Base-by-base conservation (phyloP, 2,888 invertebrate genomes). In the Synergus gifuensis region DNA sequence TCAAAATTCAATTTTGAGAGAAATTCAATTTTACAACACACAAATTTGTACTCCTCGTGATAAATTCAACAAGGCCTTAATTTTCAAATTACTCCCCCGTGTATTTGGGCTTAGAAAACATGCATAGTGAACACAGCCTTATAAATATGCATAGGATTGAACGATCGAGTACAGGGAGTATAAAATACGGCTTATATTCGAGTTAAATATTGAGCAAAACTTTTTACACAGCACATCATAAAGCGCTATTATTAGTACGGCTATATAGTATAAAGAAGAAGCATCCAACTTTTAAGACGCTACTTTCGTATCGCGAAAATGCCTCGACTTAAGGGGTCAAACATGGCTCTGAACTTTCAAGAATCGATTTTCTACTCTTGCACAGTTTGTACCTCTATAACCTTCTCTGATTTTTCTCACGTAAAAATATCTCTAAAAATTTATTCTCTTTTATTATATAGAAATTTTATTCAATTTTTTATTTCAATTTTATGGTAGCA, bases 201-300 rank as follows among this genome's bases (percentile, higher is more conserved):
- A 67, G 67, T 67, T 46, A 67, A 67, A 46, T 67, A 67, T 67
- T 67, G 67, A 67, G 67, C 11, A 67, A 67, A 67, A 67, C 44
- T 46, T 67, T 67, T 67, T 67, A 67, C 44, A 67, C 46, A 22
- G 22, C 44, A 67, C 66, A 66, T 44, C 66, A 66, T 66, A 44
- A 66, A 66, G 44, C 44, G 67, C 46, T 67, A 67, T 67, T 67
- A 67, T 67, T 67, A 67, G 67, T 44, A 12, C 14, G 14, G 14
- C 4, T 67, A 22, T 67, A 67, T 67, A 67, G 67, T 22, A 42
- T 28, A 28, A 28, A 28, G 28, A 44, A 44, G 67, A 44, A 44
- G 67, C 46, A 67, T 67, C 67, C 67, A 67, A 67, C 67, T 67
- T 67, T 67, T 67, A 67, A 67, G 67, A 67, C 46, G 67, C 22